These are phyloP conservation scores for Agriopis leucophaearia DNA, from an alignment of 2,888 invertebrate genomes.

Conservation along the genomic window DNA sequence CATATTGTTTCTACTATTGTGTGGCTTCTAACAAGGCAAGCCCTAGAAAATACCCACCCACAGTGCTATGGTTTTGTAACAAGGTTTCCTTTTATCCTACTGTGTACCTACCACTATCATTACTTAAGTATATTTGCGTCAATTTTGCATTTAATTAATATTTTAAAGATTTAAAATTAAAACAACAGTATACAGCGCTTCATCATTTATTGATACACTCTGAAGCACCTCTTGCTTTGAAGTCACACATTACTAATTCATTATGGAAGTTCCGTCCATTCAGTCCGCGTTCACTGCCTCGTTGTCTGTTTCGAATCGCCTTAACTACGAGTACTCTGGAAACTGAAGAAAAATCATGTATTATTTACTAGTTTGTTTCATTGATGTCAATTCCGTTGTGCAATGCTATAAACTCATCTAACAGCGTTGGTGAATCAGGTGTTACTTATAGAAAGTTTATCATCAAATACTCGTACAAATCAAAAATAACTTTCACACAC, in stretches of 20 bases:
- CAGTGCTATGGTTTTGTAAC: too few relatives aligned
- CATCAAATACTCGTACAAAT: too few relatives aligned
- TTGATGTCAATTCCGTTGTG: background rate
- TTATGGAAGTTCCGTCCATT: constrained; percentile 26
- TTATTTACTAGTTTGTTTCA: constrained; percentile 3
- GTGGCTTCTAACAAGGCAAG: too few relatives aligned
- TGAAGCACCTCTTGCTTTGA: constrained; percentile 47
- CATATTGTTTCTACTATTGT: too few relatives aligned
- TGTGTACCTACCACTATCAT: too few relatives aligned
- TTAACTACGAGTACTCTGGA: constrained; percentile 20
- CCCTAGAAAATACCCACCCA: too few relatives aligned
- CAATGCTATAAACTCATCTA: too few relatives aligned
- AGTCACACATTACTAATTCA: constrained; percentile 43
- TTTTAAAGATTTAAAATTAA: constrained; percentile 36
- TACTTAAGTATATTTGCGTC: background rate
- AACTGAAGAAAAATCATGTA: constrained; percentile 25
- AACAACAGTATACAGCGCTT: constrained; percentile 40
- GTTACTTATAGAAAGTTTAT: background rate
- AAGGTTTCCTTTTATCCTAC: too few relatives aligned
- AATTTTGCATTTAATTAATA: background rate
- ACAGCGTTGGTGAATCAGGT: background rate
- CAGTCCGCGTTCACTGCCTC: constrained; percentile 39
- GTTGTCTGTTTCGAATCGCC: constrained; percentile 38
- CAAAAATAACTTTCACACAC: too few relatives aligned
- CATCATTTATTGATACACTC: constrained; percentile 43